Percentiles rank a stretch among this genome's conserved stretches.
These are phyloP conservation scores for Stercorarius parasiticus DNA, from an alignment of 2,113 vertebrate genomes.

Conservation along the genomic window DNA sequence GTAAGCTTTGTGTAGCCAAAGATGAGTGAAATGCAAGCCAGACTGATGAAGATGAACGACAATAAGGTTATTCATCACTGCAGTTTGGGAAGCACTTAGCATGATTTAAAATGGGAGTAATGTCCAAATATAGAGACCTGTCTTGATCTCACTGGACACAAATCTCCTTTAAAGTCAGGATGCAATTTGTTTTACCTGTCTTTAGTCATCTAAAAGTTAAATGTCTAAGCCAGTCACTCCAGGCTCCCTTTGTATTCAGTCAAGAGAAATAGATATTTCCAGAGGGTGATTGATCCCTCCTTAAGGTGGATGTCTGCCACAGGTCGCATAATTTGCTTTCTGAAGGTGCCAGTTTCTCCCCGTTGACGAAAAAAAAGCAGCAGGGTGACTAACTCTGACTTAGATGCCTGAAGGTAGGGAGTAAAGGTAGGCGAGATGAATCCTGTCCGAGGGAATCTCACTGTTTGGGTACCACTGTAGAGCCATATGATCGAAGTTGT, in stretches of 20 bases:
- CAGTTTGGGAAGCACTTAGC: neutral
- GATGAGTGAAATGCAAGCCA: neutral
- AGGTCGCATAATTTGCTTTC: neutral
- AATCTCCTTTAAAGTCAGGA: conserved; percentile 44
- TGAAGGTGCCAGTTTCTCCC: neutral
- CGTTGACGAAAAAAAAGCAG: neutral
- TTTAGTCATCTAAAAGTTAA: conserved; percentile 25
- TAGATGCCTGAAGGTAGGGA: neutral
- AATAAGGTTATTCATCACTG: neutral
- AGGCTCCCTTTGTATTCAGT: neutral
- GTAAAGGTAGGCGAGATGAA: neutral
- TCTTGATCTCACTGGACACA: conserved; percentile 36
- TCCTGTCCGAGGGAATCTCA: neutral
- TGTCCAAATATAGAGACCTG: conserved; percentile 17
- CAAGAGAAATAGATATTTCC: conserved; percentile 21
- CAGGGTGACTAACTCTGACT: neutral
- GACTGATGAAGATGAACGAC: neutral
- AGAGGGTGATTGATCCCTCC: conserved; percentile 28
- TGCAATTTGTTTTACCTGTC: conserved; percentile 33
- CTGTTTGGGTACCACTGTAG: neutral
- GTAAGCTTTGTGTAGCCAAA: neutral
- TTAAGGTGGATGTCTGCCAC: neutral
- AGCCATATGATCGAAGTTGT: neutral
- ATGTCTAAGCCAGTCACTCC: neutral
- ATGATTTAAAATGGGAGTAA: conserved; percentile 51